Conservation (phyloP, 2,888 invertebrate species). For the Chromoteleia sp. region DNA sequence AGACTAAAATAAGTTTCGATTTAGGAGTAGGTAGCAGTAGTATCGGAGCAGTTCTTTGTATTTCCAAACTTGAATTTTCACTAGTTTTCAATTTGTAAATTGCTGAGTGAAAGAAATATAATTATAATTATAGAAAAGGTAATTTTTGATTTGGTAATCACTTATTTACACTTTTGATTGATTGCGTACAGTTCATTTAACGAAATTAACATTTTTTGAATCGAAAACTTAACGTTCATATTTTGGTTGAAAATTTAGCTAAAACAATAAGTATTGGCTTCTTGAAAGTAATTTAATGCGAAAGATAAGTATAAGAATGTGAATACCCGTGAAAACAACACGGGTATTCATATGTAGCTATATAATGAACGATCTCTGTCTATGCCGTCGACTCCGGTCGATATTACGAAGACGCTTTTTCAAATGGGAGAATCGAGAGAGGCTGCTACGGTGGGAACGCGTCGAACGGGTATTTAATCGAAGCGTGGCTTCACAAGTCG, state of each 20-base stretch:
- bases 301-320: constrained; percentile 65
- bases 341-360: constrained; percentile 58
- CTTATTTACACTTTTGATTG: too few species aligned
- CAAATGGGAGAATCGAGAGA: constrained; percentile 63
- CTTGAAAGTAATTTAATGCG: constrained; percentile 52
- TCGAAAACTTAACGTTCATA: too few species aligned
- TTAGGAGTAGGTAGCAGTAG: too few species aligned
- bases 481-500: constrained; percentile 66
- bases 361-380: constrained; percentile 67
- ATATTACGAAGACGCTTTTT: constrained; percentile 69
- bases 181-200: too few species aligned
- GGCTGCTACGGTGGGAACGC: constrained; percentile 69
- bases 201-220: too few species aligned
- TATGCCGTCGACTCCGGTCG: constrained; percentile 62
- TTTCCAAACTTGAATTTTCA: too few species aligned
- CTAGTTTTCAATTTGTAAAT: too few species aligned
- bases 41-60: too few species aligned
- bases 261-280: neutral
- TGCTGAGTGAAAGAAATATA: too few species aligned
- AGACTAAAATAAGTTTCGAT: too few species aligned
- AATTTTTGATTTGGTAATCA: too few species aligned
- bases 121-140: too few species aligned
- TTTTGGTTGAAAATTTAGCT: neutral
- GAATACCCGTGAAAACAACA: constrained; percentile 41
- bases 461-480: constrained; percentile 70